Base-by-base conservation (phyloP, 1,140 invertebrate genomes). In the Cydia fagiglandana region DNA sequence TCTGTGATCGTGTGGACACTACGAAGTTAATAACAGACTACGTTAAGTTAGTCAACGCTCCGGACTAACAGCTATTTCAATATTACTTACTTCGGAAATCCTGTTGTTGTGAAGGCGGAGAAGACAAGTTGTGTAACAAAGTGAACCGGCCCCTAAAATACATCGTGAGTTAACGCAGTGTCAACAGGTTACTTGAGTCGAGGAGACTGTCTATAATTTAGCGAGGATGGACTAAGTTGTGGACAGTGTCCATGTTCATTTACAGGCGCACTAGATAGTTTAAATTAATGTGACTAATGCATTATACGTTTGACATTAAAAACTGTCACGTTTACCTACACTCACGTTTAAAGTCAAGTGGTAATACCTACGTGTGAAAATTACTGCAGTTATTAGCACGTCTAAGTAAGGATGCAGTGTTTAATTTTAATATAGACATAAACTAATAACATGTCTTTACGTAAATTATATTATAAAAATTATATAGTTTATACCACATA, bases 111-210 rank as follows among this genome's bases (percentile, higher is more conserved):
- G 47, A 73, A 53, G 73, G 66, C 66, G 66, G 66, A 28, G 73
- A 73, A 73, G 75, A 78, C 38, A 45, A 50, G 73, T 73, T 73
- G 61, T 41, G 47, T 53, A 75, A 56, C n/a, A 79, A 76, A 80
- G 76, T 76, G 79, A 80, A 82, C 81, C 79, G 75, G 76, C 77
- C 79, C 79, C 83, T 80, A 77, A 80, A 81, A 81, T 74, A 73
- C 38, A 66, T 79, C 66, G 76, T 79, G 68, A 80, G 73, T 78
- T 79, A 80, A 81, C 80, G 13, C 79, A 84, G 81, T 86, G 88
- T 89, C 89, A 92, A 91, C 88, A 91, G 89, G 89, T 92, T 91
- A 91, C 88, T 90, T 88, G 88, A 91, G 87, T 83, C 83, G 81
- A 89, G 83, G 86, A 88, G 86, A 88, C 87, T 91, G 86, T 89